phyloP scores from a whole-genome alignment of 2,797 vertebrate species.

The Vespertilio murinus region DNA sequence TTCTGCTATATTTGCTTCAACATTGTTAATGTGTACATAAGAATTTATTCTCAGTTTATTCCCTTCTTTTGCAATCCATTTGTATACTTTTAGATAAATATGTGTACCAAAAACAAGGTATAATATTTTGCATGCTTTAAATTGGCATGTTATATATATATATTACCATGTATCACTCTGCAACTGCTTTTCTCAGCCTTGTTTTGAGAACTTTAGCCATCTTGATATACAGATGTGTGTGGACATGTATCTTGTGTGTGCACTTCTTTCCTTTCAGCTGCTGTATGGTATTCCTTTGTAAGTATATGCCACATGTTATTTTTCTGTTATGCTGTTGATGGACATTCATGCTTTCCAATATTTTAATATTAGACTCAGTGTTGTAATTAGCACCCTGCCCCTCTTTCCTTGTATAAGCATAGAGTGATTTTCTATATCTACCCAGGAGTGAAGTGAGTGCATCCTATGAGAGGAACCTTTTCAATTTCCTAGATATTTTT shows the following conservation, averaged over 20 bases:
- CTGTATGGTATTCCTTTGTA: neutral
- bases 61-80: neutral
- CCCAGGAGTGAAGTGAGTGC: neutral
- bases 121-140: neutral
- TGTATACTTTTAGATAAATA: neutral
- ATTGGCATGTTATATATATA: neutral
- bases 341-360: neutral
- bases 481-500: neutral
- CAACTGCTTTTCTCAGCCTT: neutral
- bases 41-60: neutral
- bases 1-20: constrained; percentile 18
- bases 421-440: neutral
- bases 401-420: neutral
- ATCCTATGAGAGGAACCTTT: neutral
- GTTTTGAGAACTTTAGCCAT: neutral
- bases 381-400: neutral
- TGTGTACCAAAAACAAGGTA: neutral
- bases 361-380: neutral
- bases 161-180: neutral
- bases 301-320: neutral
- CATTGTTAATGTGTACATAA: neutral
- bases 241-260: neutral
- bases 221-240: neutral
- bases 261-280: neutral
- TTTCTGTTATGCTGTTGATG: neutral